These are phyloP conservation scores for Lepidochitona cinerea DNA, from an alignment of 2,888 invertebrate genomes.

Conservation along the genomic window DNA sequence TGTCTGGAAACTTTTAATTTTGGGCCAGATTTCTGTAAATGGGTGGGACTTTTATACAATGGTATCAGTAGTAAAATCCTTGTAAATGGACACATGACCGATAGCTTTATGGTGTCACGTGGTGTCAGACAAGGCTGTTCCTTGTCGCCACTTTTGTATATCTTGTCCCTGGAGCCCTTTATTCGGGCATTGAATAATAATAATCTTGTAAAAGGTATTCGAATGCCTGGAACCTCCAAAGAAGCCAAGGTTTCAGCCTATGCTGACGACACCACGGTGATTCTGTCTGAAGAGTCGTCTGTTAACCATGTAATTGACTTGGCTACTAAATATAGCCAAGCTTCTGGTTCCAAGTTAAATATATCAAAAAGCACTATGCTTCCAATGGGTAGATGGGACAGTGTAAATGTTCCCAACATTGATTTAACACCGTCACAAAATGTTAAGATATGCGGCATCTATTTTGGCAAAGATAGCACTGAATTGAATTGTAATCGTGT, in stretches of 20 bases:
- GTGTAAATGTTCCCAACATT: not conserved
- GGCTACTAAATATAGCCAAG: constrained; percentile 7
- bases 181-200: not conserved
- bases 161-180: not conserved
- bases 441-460: not conserved
- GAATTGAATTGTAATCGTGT: not conserved
- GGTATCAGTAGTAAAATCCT: not conserved
- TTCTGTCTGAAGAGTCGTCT: constrained; percentile 10
- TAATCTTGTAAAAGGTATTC: constrained; percentile 14
- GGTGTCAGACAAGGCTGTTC: constrained; percentile 9
- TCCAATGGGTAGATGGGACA: not conserved
- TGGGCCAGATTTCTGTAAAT: not conserved
- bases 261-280: constrained; percentile 17
- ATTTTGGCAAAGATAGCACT: not conserved
- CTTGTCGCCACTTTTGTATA: not conserved
- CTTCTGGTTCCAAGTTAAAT: constrained; percentile 29
- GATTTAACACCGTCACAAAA: not conserved
- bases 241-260: constrained; percentile 7
- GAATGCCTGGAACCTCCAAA: constrained; percentile 14
- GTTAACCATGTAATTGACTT: constrained; percentile 3
- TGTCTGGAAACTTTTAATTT: constrained; percentile 31
- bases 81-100: constrained; percentile 1
- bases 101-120: not conserved
- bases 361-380: constrained; percentile 23
- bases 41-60: constrained; percentile 28